phyloP scores from a whole-genome alignment of 2,888 invertebrate genomes.

The Mimumesa dahlbomi region DNA sequence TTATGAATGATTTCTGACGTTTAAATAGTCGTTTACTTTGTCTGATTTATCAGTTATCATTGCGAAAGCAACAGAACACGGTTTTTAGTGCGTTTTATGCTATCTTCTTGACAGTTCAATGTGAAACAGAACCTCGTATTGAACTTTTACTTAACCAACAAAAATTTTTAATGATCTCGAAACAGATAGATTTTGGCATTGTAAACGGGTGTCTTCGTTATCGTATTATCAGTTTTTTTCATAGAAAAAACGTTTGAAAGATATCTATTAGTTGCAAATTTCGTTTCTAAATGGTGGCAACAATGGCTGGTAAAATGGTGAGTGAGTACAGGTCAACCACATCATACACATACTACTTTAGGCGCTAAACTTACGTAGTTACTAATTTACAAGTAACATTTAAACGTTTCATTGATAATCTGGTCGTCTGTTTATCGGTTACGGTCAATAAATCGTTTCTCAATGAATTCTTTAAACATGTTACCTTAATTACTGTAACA shows the following conservation, averaged over 20 bases:
- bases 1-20: constrained; percentile 56
- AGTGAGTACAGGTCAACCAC: constrained; percentile 74
- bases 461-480: too few species aligned
- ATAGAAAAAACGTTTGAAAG: constrained; percentile 17
- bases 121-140: not conserved
- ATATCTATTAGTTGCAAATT: constrained; percentile 58
- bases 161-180: constrained; percentile 14
- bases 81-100: too few species aligned
- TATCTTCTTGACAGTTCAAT: not conserved
- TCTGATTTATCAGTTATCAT: constrained; percentile 14
- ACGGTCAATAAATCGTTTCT: too few species aligned
- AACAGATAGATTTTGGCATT: not conserved
- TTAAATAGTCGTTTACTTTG: constrained; percentile 37
- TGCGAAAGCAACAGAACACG: not conserved
- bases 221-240: constrained; percentile 12
- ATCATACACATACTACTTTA: constrained; percentile 59
- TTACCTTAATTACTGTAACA: too few species aligned
- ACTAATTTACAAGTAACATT: too few species aligned
- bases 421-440: too few species aligned
- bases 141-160: constrained; percentile 60
- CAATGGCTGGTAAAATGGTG: constrained; percentile 72
- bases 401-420: too few species aligned
- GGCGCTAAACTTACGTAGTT: constrained; percentile 42
- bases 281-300: constrained; percentile 69
- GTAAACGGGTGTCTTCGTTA: not conserved